Base-by-base conservation (phyloP, 2,888 invertebrate genomes). In the Esperia sulphurella region DNA sequence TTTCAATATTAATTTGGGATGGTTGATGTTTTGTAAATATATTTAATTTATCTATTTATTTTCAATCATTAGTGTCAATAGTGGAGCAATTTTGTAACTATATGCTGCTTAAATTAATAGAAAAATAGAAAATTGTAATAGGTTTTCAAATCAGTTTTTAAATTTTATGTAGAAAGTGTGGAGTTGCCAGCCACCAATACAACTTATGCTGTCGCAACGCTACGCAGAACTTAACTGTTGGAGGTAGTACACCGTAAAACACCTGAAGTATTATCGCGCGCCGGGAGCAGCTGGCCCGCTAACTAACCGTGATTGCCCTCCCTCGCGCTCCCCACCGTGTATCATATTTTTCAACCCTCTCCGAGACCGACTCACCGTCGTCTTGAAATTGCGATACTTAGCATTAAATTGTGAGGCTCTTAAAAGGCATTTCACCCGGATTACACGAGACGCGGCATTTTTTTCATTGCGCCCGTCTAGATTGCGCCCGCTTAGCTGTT, bases 301-400 rank as follows among this genome's bases (percentile, higher is more conserved):
- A 78, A 82, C 83, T 76, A 81, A 80, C 81, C 75, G 72, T 79
- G 77, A 83, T 83, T 82, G 71, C 75, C 69, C 64, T 67, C 61
- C 54, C 55, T 60, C 56, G 58, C 61, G 52, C 51, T n/a, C 54
- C 51, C 58, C 55, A 45, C 46, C 71, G 76, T 83, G 78, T 83
- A 85, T 85, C 80, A 83, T 83, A n/a, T 83, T 86, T 85, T 83
- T 82, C 73, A 83, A 83, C 77, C 80, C 81, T 74, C 82, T 79
- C 75, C 59, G 57, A 61, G 63, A 71, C 72, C 67, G 70, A 71
- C 75, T 79, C 71, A 65, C 64, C 67, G 75, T 76, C 76, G 72
- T 74, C 78, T 79, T 75, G 71, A 83, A 83, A 88, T 84, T 80
- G 83, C 82, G 77, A 80, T 83, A 83, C 86, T 87, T 84, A 86